A percentile compares a stretch with the other conserved stretches of the same genome.
Conservation (phyloP, 92 coral and sea anemone species). For the Virgularia gustaviana region DNA sequence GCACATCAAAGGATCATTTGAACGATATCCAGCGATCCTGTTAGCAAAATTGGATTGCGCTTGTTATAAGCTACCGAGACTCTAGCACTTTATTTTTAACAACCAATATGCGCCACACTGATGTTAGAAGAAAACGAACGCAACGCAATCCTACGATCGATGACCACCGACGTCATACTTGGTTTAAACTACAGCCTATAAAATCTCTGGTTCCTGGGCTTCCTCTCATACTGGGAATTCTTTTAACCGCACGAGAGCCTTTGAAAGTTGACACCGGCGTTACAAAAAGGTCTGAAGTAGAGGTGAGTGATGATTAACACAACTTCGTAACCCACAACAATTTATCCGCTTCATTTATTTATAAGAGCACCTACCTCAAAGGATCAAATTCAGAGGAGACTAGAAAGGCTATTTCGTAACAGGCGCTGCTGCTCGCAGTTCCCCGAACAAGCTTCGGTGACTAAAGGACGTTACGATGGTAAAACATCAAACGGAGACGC, state of each 20-base stretch:
- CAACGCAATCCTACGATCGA: too few relatives aligned
- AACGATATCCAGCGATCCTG: too few relatives aligned
- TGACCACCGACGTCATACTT: too few relatives aligned
- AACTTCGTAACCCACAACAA: conserved; percentile 20
- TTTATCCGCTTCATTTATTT: conserved; percentile 26
- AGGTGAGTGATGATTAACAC: conserved; percentile 41
- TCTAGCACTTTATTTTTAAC: too few relatives aligned
- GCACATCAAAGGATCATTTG: too few relatives aligned
- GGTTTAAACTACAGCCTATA: too few relatives aligned
- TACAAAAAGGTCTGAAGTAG: conserved; percentile 21
- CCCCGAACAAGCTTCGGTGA: neutral
- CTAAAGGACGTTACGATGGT: conserved; percentile 12
- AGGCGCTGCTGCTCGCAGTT: conserved; percentile 7
- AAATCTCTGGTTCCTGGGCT: neutral
- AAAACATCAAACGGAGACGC: conserved; percentile 26
- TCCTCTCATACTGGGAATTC: conserved; percentile 42
- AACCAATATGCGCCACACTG: too few relatives aligned
- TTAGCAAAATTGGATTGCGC: neutral
- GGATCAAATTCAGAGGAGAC: conserved; percentile 34
- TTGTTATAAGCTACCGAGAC: too few relatives aligned
- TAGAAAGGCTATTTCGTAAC: conserved; percentile 19
- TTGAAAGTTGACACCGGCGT: conserved; percentile 44
- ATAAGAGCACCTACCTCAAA: conserved; percentile 28
- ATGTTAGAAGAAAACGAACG: too few relatives aligned
- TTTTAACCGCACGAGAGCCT: conserved; percentile 37